phyloP scores from a whole-genome alignment of 1,140 invertebrate species.

The Drosophila simulans region DNA sequence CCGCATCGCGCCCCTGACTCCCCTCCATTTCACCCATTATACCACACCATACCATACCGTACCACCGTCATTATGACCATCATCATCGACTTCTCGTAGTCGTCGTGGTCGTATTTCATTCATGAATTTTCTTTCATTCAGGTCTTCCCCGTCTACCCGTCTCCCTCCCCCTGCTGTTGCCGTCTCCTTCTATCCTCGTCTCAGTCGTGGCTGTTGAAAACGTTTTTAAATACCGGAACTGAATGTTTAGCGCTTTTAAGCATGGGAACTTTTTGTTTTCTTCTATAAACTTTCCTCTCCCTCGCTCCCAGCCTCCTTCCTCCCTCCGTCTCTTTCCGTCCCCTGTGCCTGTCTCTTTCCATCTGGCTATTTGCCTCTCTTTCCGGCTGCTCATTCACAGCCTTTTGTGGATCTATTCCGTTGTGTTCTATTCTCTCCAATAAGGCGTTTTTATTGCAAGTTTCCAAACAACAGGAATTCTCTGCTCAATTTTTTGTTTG shows the following conservation, averaged over 20 bases:
- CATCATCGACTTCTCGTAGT: conserved; percentile 48
- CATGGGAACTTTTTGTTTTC: conserved; percentile 82
- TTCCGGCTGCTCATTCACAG: conserved; percentile 17
- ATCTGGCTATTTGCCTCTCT: background rate
- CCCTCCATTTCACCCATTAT: conserved; percentile 33
- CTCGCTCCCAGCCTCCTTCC: conserved; percentile 25
- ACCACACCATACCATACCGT: conserved; percentile 28
- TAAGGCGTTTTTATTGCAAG: conserved; percentile 67
- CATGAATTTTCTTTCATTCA: conserved; percentile 83
- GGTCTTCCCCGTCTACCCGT: conserved; percentile 22
- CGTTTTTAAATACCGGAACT: conserved; percentile 84
- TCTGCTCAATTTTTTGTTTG: conserved; percentile 48
- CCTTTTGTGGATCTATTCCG: conserved; percentile 47
- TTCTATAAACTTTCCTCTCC: conserved; percentile 51
- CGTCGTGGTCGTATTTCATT: conserved; percentile 78
- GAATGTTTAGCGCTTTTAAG: conserved; percentile 83
- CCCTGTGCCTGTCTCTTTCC: background rate
- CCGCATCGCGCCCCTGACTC: conserved; percentile 29
- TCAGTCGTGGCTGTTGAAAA: conserved; percentile 67
- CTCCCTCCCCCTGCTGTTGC: background rate
- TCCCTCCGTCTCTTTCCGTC: conserved; percentile 4
- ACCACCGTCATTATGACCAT: conserved; percentile 26
- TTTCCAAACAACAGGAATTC: conserved; percentile 70
- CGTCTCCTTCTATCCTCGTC: conserved; percentile 5
- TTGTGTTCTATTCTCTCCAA: conserved; percentile 49